Percentiles rank a stretch among this genome's conserved stretches.
These are phyloP conservation scores for Kradibia gibbosae DNA, from an alignment of 1,140 invertebrate species.

Conservation along the genomic window DNA sequence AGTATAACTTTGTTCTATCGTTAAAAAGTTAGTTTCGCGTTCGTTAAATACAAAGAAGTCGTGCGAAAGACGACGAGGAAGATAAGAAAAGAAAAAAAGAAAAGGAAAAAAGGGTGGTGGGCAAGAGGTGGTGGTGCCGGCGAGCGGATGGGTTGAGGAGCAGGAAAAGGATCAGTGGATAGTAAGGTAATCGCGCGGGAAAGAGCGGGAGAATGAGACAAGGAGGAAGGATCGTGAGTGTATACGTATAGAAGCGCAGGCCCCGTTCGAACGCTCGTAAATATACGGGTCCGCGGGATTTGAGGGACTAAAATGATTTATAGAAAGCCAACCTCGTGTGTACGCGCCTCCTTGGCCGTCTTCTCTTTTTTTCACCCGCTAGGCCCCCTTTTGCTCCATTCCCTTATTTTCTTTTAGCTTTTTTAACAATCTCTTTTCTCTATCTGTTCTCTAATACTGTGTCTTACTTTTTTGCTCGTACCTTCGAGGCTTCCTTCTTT, in stretches of 20 bases:
- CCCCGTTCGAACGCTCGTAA: conserved; percentile 64
- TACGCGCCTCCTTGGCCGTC: conserved; percentile 62
- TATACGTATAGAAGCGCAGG: background rate
- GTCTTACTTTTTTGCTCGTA: conserved; percentile 45
- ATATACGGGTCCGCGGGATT: conserved; percentile 67
- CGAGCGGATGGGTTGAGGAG: conserved; percentile 58
- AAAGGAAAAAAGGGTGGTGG: conserved; percentile 50
- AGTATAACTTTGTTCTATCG: conserved; percentile 65
- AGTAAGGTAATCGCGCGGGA: conserved; percentile 36
- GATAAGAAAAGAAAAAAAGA: conserved; percentile 40
- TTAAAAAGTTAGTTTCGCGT: conserved; percentile 61
- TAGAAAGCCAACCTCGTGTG: conserved; percentile 61
- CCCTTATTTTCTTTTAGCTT: conserved; percentile 20
- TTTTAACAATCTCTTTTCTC: conserved; percentile 43
- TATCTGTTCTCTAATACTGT: conserved; percentile 47
- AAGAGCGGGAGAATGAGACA: background rate
- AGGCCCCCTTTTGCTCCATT: conserved; percentile 24
- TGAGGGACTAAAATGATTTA: conserved; percentile 71
- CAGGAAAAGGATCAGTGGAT: conserved; percentile 50
- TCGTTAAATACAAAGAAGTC: conserved; percentile 67
- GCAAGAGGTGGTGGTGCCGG: too few species aligned
- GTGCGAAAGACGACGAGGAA: conserved; percentile 48
- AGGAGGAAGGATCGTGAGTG: background rate
- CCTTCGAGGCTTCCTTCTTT: conserved; percentile 27
- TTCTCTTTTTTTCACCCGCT: conserved; percentile 38